Evolutionary conservation across 2,888 invertebrate species (phyloP).

Genomic region (Boloria euphrosyne): DNA sequence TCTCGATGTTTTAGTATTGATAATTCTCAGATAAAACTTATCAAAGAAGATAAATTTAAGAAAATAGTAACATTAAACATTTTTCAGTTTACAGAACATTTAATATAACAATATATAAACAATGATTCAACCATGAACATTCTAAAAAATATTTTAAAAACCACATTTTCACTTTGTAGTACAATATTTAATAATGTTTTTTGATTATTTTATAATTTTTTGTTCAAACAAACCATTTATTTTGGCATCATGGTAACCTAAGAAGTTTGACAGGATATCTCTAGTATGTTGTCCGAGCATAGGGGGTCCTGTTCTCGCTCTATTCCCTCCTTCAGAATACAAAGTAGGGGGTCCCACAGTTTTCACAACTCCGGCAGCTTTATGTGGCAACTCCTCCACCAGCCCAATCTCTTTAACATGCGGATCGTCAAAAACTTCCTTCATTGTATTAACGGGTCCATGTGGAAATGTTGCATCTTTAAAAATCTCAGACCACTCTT

Average conservation of each 20-base stretch:
- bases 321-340: slow-evolving; percentile 88
- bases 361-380: slow-evolving; percentile 86
- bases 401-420: slow-evolving; percentile 89
- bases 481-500: slow-evolving; percentile 89
- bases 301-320: slow-evolving; percentile 89
- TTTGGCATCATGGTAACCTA: slow-evolving; percentile 84
- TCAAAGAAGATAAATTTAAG: slow-evolving; percentile 17
- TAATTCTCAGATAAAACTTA: slow-evolving; percentile 9
- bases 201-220: slow-evolving; percentile 56
- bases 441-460: slow-evolving; percentile 94
- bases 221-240: slow-evolving; percentile 82
- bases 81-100: not conserved
- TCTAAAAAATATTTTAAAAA: not conserved
- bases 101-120: not conserved
- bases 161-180: not conserved
- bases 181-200: no score
- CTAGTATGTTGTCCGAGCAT: slow-evolving; percentile 93
- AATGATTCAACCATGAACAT: not conserved
- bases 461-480: slow-evolving; percentile 90
- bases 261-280: slow-evolving; percentile 85
- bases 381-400: slow-evolving; percentile 87
- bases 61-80: not conserved
- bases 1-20: slow-evolving; percentile 10
- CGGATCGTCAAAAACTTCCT: slow-evolving; percentile 93
- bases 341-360: slow-evolving; percentile 93